Conservation (phyloP, 1,140 invertebrate species). For the Nasonia giraulti region DNA sequence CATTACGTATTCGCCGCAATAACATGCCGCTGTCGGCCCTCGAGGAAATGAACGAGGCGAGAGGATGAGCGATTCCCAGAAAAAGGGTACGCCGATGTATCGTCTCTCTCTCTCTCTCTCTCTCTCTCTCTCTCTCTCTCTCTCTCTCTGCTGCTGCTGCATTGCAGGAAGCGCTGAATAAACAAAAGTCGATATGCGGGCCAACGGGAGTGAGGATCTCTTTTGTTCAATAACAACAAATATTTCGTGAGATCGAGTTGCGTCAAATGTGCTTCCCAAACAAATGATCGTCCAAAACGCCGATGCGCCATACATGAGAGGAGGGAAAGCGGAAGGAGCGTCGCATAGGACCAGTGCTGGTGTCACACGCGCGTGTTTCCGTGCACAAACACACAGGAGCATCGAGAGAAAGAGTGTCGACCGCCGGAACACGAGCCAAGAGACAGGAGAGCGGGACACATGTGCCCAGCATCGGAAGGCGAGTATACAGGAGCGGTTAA, state of each 20-base stretch:
- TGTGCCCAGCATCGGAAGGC: neutral
- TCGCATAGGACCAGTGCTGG: too few relatives aligned
- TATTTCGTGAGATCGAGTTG: too few relatives aligned
- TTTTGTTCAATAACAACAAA: too few relatives aligned
- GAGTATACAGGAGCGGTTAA: neutral
- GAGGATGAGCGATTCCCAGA: neutral
- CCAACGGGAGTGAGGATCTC: too few relatives aligned
- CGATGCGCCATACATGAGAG: too few relatives aligned
- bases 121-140: neutral
- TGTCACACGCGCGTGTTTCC: too few relatives aligned
- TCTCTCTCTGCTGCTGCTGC: neutral
- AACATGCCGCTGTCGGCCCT: neutral
- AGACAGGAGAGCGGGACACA: neutral
- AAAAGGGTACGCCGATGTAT: neutral
- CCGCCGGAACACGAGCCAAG: neutral
- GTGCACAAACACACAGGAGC: too few relatives aligned
- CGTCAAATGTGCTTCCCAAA: too few relatives aligned
- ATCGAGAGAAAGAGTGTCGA: neutral
- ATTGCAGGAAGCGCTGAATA: neutral
- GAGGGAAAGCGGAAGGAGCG: too few relatives aligned
- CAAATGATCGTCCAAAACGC: too few relatives aligned
- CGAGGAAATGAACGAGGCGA: neutral
- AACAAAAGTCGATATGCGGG: neutral
- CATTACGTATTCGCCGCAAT: neutral
- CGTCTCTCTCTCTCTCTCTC: neutral